Evolutionary conservation across 2,113 vertebrate species (phyloP), one percentile per base, ranked within the genome.

Genomic region (Percina caprodes): DNA sequence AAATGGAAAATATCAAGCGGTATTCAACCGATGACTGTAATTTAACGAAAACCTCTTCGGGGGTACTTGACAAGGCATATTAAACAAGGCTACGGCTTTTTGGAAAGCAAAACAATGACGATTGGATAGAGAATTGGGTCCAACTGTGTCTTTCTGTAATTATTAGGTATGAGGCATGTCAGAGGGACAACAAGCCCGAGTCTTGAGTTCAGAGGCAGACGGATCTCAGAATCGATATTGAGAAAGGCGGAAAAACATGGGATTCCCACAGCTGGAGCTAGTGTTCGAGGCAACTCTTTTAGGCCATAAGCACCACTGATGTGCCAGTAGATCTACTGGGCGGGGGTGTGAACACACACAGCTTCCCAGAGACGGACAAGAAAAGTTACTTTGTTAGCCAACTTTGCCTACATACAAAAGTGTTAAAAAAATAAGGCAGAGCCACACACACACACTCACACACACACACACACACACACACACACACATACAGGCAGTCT

Each of bases 11-110:
- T 89, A 92, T 88, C 84, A 86, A 88, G 85, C 80, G 0, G 65
- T 83, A 86, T 91, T 92, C 86, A 91, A 72, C 74, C 42, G 16
- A 90, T 89, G 75, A 88, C 82, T 89, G 88, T 86, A 89, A 93
- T 92, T 93, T 93, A 89, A 85, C 82, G 78, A 84, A 30, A 83
- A 88, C 49, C 88, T 86, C 82, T 89, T 87, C 77, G 85, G 70
- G 67, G 77, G 61, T 77, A 78, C 85, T 92, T 87, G 85, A 89
- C 83, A 69, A 91, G 69, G 76, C 77, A 84, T 86, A 84, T 88
- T 85, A 88, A 88, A 85, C 60, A 65, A 65, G 70, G 73, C 48
- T 11, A 61, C 26, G 60, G 80, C 77, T 79, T 88, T 88, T 82
- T 55, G 39, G 63, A 77, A 88, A 62, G 62, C 60, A 79, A 77